Base-by-base conservation (phyloP, 2,113 vertebrate species). In the Progne subis region DNA sequence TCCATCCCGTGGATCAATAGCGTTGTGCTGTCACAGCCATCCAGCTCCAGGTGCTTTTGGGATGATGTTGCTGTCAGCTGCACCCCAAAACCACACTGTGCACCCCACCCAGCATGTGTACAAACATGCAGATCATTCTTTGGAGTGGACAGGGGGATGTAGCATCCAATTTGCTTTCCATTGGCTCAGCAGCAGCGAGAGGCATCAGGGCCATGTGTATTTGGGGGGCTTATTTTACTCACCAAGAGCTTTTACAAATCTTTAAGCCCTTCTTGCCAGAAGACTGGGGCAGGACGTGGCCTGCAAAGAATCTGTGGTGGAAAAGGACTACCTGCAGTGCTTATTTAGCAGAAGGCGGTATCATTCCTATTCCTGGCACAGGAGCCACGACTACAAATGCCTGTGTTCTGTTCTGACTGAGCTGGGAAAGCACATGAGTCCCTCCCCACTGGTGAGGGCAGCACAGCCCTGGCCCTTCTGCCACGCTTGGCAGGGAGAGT, bases 361-460 rank as follows among this genome's bases (percentile, higher is more conserved):
- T 11, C 37, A 39, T 21, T 8, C 3, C 43, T 71, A 7, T 53
- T 72, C 14, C 79, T 77, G 69, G 49, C 70, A 28, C 53, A 43
- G 77, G 14, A 69, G 14, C 56, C 6, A 1, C 1, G 2, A 14
- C 12, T 78, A 43, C 12, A 31, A 78, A n/a, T 0, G 8, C 26
- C 76, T 23, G 23, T 31, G n/a, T 63, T 39, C 14, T 2, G 31
- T 44, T n/a, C 46, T 14, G 4, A 8, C 14, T 25, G 60, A 46
- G 60, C 29, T 7, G 9, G 7, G 44, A 39, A 43, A 41, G 26
- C 14, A 14, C 14, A 7, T 0, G 1, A n/a, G 26, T 44, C 24
- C 20, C 24, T 60, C 50, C 53, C 5, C 1, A 0, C 4, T 0
- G 4, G 28, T 8, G 39, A 49, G 32, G 26, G 20, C 0, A 2